Conservation (phyloP, 2,797 vertebrate species). For the Gymnoscopelus microlampas region DNA sequence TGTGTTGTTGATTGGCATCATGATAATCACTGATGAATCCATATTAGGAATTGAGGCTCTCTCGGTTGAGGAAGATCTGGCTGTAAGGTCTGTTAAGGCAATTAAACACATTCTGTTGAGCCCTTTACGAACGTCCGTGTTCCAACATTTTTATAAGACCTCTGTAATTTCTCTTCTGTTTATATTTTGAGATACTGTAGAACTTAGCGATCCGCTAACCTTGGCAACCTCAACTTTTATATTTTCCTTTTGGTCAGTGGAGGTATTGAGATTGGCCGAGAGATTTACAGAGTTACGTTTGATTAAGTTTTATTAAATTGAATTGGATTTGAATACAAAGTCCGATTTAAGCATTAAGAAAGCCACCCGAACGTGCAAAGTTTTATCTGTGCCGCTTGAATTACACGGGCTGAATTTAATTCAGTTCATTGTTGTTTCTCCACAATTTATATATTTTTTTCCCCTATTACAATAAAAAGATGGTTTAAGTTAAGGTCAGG, state of each 20-base stretch:
- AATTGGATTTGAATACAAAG: neutral
- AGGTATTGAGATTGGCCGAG: neutral
- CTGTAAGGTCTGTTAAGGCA: conserved; percentile 65
- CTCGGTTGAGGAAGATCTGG: conserved; percentile 66
- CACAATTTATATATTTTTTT: no score
- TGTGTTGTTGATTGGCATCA: conserved; percentile 34
- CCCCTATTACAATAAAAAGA: neutral
- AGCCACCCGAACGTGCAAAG: neutral
- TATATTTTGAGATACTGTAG: conserved; percentile 60
- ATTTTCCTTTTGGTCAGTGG: conserved; percentile 26
- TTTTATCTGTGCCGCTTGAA: conserved; percentile 4
- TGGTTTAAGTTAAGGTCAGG: neutral
- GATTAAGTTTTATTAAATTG: neutral
- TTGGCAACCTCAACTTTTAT: conserved; percentile 2
- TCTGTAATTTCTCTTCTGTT: conserved; percentile 60
- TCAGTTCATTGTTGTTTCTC: neutral
- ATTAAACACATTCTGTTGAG: conserved; percentile 62
- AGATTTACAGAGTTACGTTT: conserved; percentile 1
- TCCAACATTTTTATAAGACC: conserved; percentile 50
- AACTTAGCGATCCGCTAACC: conserved; percentile 8
- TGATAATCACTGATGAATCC: neutral
- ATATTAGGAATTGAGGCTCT: conserved; percentile 35
- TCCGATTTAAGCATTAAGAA: neutral
- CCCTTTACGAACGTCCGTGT: conserved; percentile 20
- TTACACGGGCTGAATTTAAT: conserved; percentile 5